A percentile compares a stretch with the other conserved stretches of the same genome.
Conservation (phyloP, 2,113 vertebrate species). For the Calidris pugnax region DNA sequence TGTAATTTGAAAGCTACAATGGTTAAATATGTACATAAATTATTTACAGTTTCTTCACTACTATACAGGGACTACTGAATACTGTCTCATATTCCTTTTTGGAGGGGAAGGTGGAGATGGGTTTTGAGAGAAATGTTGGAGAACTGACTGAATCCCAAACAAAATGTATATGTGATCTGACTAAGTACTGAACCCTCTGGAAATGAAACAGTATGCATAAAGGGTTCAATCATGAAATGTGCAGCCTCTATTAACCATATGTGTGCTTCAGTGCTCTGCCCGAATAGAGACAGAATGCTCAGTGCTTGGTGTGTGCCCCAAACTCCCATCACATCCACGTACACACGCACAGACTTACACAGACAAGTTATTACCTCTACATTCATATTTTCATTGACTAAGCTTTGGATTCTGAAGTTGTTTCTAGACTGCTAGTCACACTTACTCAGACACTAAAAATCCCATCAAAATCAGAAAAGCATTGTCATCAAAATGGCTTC, state of each 20-base stretch:
- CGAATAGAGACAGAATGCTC: background rate
- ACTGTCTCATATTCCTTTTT: background rate
- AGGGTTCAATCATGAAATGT: fast-evolving
- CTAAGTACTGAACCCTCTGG: background rate
- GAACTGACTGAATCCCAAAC: background rate
- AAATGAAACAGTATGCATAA: background rate
- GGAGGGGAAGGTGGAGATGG: background rate
- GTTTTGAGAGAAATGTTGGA: background rate
- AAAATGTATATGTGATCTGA: background rate
- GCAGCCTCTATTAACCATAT: background rate
- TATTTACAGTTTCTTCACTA: background rate
- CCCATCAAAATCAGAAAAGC: background rate
- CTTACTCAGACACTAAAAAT: background rate
- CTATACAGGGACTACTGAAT: background rate
- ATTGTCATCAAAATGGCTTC: background rate
- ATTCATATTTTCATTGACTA: background rate
- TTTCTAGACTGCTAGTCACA: background rate
- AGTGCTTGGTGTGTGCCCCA: background rate
- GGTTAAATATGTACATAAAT: background rate
- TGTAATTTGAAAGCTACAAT: background rate
- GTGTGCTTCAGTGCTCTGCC: background rate
- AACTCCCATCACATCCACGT: background rate
- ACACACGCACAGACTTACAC: fast-evolving
- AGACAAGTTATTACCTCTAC: background rate
- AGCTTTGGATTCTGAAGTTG: background rate